Conservation (phyloP, 2,113 vertebrate species). For the Corythornis cristatus region DNA sequence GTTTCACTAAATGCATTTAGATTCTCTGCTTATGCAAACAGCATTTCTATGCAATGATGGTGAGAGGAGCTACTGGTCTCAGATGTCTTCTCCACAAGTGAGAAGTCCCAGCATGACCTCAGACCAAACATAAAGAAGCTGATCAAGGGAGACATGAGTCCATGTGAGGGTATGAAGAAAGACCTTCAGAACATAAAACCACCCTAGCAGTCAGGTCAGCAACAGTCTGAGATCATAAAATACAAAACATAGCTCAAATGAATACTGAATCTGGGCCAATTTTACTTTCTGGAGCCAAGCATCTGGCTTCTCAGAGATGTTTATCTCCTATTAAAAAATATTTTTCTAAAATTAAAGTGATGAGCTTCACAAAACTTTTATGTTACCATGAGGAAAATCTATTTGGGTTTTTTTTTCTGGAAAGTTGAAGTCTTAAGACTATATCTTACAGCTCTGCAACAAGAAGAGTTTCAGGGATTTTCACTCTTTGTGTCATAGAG, state of each 20-base stretch:
- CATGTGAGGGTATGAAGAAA: not conserved
- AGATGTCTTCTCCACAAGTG: not conserved
- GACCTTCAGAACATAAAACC: not conserved
- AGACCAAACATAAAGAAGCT: not conserved
- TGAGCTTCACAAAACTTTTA: not conserved
- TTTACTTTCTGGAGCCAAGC: not conserved
- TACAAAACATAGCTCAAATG: not conserved
- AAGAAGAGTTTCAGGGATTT: not conserved
- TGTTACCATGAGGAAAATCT: not conserved
- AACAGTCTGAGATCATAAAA: not conserved
- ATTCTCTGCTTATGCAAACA: not conserved
- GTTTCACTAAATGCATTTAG: not conserved
- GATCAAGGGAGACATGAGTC: not conserved
- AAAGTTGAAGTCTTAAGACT: not conserved
- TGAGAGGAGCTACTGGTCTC: not conserved
- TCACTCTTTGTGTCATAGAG: not conserved
- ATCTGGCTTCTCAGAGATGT: not conserved
- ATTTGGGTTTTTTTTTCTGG: not conserved
- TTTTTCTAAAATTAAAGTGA: not conserved
- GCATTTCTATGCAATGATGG: not conserved
- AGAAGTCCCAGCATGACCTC: not conserved
- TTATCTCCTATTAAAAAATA: not conserved
- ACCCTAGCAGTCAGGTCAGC: not conserved
- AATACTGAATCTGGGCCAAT: not conserved
- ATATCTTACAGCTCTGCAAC: not conserved